Conservation (phyloP, 2,797 vertebrate species). For the Poecile montanus region DNA sequence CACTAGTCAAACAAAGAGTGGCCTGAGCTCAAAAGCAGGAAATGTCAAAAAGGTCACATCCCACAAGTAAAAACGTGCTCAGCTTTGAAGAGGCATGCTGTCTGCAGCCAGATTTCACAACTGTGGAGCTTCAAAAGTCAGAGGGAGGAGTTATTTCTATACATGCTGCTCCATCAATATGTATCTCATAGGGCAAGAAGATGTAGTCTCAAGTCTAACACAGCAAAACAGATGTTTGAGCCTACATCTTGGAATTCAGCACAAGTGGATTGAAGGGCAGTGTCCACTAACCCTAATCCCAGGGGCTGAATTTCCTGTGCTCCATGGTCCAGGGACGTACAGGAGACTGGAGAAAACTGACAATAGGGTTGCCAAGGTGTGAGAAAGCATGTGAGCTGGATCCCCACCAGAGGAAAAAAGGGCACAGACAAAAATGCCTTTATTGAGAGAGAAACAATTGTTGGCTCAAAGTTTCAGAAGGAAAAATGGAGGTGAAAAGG, state of each 20-base stretch:
- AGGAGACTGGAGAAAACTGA: background rate
- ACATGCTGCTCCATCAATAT: background rate
- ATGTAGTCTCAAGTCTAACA: background rate
- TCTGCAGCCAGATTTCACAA: background rate
- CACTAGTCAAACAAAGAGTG: rapidly evolving
- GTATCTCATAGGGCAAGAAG: background rate
- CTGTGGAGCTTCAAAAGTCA: background rate
- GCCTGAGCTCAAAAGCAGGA: background rate
- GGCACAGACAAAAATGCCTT: background rate
- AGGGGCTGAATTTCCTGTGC: background rate
- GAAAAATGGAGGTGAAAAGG: background rate
- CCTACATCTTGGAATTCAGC: background rate
- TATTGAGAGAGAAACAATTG: background rate
- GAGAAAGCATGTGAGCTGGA: background rate
- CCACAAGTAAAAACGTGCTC: background rate
- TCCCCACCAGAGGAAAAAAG: background rate
- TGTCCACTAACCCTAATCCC: background rate
- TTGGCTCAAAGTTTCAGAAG: background rate
- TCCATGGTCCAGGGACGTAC: background rate
- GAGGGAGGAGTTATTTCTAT: background rate
- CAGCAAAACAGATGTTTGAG: background rate
- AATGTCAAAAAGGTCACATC: background rate
- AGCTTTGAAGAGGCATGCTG: background rate
- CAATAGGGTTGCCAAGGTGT: background rate
- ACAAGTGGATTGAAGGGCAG: rapidly evolving